A percentile compares a stretch with the other conserved stretches of the same genome.
These are phyloP conservation scores for Pseudoips prasinana DNA, from an alignment of 2,888 invertebrate species.

Conservation along the genomic window DNA sequence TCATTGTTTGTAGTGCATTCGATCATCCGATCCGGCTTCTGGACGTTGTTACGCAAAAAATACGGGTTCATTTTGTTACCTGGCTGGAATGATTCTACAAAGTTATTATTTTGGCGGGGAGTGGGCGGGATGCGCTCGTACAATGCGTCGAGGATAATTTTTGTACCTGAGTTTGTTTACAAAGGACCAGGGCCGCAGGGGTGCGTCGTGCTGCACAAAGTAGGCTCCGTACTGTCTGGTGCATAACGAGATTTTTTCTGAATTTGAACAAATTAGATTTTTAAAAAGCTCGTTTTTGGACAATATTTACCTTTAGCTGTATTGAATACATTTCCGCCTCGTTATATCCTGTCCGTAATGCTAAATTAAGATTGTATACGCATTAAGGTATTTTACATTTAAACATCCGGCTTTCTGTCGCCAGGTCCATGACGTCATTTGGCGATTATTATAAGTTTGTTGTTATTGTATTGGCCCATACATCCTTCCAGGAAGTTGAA, in stretches of 20 bases:
- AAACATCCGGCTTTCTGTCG: constrained; percentile 73
- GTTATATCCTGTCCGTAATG: constrained; percentile 54
- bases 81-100: constrained; percentile 62
- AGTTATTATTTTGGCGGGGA: constrained; percentile 65
- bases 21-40: constrained; percentile 59
- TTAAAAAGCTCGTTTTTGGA: constrained; percentile 36
- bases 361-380: constrained; percentile 56
- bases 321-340: constrained; percentile 61
- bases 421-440: constrained; percentile 40
- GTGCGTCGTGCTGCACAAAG: constrained; percentile 33
- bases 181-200: constrained; percentile 47
- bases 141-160: constrained; percentile 58
- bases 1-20: constrained; percentile 61
- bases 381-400: constrained; percentile 65
- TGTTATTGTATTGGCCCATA: constrained; percentile 16
- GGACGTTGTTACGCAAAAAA: constrained; percentile 72
- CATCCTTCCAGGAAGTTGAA: constrained; percentile 23
- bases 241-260: constrained; percentile 45
- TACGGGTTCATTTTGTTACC: constrained; percentile 64
- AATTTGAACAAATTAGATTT: constrained; percentile 54
- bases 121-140: constrained; percentile 64
- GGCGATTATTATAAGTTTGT: constrained; percentile 27
- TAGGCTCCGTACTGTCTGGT: constrained; percentile 69
- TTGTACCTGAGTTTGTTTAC: constrained; percentile 75
- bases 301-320: constrained; percentile 50